Evolutionary conservation across 2,113 vertebrate species (phyloP).

Genomic region (Colinus virginianus): DNA sequence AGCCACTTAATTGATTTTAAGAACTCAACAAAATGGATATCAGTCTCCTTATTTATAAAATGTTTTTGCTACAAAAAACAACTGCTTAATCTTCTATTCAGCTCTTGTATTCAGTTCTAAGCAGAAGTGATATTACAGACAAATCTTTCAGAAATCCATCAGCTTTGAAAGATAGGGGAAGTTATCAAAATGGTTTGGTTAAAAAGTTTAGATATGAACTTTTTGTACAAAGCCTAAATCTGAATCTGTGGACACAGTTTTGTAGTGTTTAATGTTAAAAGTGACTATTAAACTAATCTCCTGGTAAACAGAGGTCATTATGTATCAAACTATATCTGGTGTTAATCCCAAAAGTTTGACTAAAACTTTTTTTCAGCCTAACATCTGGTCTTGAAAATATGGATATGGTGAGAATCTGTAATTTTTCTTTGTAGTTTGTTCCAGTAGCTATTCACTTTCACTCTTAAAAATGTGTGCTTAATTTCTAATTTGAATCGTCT

Average conservation of each 20-base stretch:
- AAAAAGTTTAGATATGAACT: not conserved
- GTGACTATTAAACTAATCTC: not conserved
- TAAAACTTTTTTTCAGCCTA: not conserved
- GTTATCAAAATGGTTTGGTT: not conserved
- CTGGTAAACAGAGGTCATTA: not conserved
- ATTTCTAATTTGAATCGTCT: constrained; percentile 13
- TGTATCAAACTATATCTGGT: not conserved
- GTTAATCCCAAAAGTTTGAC: not conserved
- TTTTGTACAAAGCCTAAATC: not conserved
- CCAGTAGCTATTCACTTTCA: not conserved
- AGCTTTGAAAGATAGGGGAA: not conserved
- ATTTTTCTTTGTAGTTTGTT: not conserved
- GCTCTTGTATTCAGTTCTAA: not conserved
- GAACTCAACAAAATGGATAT: not conserved
- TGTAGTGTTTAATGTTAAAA: not conserved
- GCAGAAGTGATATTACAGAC: not conserved
- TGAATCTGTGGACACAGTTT: not conserved
- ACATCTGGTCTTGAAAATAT: not conserved
- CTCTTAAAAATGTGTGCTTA: not conserved
- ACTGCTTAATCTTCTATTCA: not conserved
- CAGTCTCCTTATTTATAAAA: not conserved
- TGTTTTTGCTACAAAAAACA: not conserved
- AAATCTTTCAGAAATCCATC: not conserved
- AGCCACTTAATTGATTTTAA: not conserved
- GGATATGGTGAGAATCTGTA: not conserved